These are phyloP conservation scores for Desmophyllum pertusum DNA, from an alignment of 92 coral and sea anemone genomes.

Conservation along the genomic window DNA sequence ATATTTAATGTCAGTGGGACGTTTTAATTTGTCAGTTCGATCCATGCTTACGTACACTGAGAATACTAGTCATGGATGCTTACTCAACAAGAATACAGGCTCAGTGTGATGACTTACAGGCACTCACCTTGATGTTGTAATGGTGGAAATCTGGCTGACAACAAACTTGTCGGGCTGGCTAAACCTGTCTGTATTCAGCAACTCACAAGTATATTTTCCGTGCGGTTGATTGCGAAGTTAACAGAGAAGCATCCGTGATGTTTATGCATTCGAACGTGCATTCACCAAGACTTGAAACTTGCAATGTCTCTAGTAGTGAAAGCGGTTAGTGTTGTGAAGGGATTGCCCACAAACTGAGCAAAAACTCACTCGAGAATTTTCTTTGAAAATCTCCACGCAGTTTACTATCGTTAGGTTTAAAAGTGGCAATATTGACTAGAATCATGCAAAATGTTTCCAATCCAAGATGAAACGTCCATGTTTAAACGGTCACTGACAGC, in stretches of 20 bases:
- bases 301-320: background rate
- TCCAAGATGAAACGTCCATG: background rate
- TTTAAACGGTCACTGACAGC: no score
- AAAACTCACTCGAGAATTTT: background rate
- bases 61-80: no score
- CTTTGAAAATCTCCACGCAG: background rate
- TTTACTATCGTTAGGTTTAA: background rate
- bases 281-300: conserved; percentile 5
- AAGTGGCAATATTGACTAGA: background rate
- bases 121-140: conserved; percentile 17
- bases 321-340: background rate
- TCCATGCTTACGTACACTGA: no score
- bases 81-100: no score
- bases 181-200: conserved; percentile 1
- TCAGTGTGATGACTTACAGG: no score
- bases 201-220: background rate
- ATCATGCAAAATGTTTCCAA: background rate
- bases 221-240: background rate
- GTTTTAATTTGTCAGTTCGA: no score
- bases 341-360: background rate
- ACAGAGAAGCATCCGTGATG: background rate
- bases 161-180: background rate
- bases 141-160: conserved; percentile 15
- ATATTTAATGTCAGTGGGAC: no score
- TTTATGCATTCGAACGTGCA: conserved; percentile 5